Evolutionary conservation across 1,140 invertebrate species (phyloP).

Genomic region (Matsumurasca onukii): DNA sequence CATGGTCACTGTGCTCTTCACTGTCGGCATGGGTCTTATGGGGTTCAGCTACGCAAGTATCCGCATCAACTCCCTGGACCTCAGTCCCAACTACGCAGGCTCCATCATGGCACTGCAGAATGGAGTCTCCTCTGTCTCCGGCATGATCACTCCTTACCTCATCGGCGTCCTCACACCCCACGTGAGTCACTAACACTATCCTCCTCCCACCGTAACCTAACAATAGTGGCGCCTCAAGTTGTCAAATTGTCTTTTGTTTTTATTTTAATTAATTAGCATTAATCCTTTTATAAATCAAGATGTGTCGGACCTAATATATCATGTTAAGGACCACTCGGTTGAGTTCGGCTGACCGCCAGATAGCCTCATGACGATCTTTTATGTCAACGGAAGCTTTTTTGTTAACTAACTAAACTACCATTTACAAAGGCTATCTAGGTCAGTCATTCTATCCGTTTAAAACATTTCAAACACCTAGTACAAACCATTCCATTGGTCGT

Average conservation of each 20-base stretch:
- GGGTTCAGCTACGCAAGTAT: constrained; percentile 66
- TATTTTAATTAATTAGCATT: not conserved
- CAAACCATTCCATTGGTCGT: no score
- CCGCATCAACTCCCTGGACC: constrained; percentile 74
- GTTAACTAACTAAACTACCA: no score
- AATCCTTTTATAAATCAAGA: not conserved
- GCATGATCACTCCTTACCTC: constrained; percentile 72
- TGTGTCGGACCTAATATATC: no score
- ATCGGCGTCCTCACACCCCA: constrained; percentile 72
- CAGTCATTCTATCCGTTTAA: no score
- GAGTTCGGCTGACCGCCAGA: no score
- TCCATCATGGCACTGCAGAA: constrained; percentile 79
- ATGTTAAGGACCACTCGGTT: no score
- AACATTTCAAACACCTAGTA: no score
- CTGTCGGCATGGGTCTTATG: constrained; percentile 67
- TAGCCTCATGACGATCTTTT: no score
- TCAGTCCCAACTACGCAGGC: constrained; percentile 76
- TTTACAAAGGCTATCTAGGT: no score
- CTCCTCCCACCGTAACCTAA: not conserved
- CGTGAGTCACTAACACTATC: constrained; percentile 55
- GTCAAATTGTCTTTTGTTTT: not conserved
- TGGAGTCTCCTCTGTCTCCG: constrained; percentile 71
- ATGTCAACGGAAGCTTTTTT: no score
- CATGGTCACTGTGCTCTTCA: constrained; percentile 65
- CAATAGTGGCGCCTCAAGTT: not conserved